Evolutionary conservation across 2,797 vertebrate genomes (phyloP).

Genomic region (Linurgus olivaceus): DNA sequence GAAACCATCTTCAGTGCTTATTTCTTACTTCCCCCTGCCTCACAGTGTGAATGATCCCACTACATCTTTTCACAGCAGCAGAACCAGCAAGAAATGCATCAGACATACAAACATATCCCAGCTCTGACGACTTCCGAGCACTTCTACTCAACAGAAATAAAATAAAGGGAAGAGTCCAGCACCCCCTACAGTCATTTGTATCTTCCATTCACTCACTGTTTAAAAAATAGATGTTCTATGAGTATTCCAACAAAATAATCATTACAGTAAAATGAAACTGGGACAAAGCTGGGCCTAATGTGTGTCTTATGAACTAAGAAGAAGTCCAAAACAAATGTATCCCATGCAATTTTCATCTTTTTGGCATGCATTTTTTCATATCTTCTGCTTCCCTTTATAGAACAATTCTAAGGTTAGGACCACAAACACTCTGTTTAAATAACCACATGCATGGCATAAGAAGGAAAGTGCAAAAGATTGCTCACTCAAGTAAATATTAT

Average conservation of each 20-base stretch:
- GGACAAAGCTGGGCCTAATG: not conserved
- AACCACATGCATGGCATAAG: not conserved
- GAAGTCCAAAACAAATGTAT: not conserved
- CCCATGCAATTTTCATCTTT: not conserved
- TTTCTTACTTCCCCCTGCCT: not conserved
- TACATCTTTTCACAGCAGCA: not conserved
- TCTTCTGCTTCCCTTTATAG: not conserved
- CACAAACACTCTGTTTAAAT: not conserved
- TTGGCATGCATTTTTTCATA: not conserved
- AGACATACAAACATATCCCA: not conserved
- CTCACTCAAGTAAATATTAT: not conserved
- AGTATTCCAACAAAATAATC: not conserved
- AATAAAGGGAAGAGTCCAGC: not conserved
- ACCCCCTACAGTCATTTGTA: not conserved
- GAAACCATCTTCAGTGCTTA: not conserved
- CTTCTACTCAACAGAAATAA: not conserved
- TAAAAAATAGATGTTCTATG: not conserved
- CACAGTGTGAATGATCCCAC: accelerated
- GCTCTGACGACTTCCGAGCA: not conserved
- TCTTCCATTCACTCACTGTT: not conserved
- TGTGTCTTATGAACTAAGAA: not conserved
- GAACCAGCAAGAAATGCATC: not conserved
- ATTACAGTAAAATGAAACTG: not conserved
- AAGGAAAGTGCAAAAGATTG: not conserved
- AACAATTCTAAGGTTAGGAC: not conserved